phyloP scores from a whole-genome alignment of 2,888 invertebrate species.

The Ophion ventricosus region DNA sequence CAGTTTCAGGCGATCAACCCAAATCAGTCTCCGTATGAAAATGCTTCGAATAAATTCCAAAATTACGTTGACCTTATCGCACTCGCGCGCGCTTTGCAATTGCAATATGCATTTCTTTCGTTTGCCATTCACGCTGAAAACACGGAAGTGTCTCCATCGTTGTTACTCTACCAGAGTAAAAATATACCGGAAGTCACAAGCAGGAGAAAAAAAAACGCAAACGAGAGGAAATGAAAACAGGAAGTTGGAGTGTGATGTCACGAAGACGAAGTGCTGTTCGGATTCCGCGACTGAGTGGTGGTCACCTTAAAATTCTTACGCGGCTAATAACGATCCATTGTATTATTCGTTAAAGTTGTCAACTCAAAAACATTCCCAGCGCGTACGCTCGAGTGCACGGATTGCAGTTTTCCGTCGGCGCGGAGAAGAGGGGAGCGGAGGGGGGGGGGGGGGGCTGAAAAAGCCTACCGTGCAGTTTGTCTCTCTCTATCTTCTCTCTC shows the following conservation, averaged over 20 bases:
- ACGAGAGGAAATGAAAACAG: not conserved
- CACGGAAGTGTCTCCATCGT: not conserved
- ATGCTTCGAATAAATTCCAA: no score
- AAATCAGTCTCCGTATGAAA: no score
- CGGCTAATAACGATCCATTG: slow-evolving; percentile 43
- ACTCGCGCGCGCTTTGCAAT: not conserved
- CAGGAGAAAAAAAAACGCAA: not conserved
- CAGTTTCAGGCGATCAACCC: no score
- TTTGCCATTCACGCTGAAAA: not conserved
- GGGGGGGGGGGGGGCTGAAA: slow-evolving; percentile 33
- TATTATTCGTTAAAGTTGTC: slow-evolving; percentile 49
- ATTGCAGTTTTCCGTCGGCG: not conserved
- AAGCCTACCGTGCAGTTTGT: slow-evolving; percentile 43
- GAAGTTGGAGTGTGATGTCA: not conserved
- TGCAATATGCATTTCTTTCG: not conserved
- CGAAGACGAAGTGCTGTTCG: not conserved
- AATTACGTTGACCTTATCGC: no score
- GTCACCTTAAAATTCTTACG: slow-evolving; percentile 55
- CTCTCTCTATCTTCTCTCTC: not conserved
- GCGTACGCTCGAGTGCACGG: not conserved
- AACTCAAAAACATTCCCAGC: not conserved
- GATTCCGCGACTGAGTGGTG: slow-evolving; percentile 37
- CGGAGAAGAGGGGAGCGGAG: not conserved
- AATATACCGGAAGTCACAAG: not conserved
- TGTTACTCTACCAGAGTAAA: not conserved